phyloP scores from a whole-genome alignment of 2,113 vertebrate species.

The Casuarius casuarius region DNA sequence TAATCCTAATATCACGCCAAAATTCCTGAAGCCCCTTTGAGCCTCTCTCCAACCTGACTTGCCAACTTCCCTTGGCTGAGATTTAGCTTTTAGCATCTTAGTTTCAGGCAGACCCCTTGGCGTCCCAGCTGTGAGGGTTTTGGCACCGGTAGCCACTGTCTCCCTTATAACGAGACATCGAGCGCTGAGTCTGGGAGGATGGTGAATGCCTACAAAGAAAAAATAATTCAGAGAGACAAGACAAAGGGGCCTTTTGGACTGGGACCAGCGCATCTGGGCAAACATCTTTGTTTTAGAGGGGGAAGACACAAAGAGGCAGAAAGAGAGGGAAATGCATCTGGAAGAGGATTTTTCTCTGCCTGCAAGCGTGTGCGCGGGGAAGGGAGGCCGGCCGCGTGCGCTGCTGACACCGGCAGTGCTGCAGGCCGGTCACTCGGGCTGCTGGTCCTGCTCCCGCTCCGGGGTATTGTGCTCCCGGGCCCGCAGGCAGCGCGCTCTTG shows the following conservation, averaged over 20 bases:
- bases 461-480: constrained; percentile 39
- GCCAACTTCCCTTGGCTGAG: background rate
- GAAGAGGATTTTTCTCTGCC: background rate
- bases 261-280: constrained; percentile 43
- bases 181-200: constrained; percentile 14
- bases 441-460: background rate
- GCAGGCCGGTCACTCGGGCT: constrained; percentile 12
- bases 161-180: constrained; percentile 12
- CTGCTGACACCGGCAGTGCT: background rate
- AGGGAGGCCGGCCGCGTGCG: background rate
- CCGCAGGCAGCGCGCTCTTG: background rate
- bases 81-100: constrained; percentile 1
- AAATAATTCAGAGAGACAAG: constrained; percentile 37
- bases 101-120: background rate
- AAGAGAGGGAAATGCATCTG: background rate
- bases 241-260: constrained; percentile 46
- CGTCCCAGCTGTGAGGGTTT: background rate
- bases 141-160: background rate
- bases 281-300: constrained; percentile 12
- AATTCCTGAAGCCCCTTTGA: background rate
- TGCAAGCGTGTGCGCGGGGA: background rate
- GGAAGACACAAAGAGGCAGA: background rate
- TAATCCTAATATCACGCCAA: background rate
- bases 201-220: background rate
- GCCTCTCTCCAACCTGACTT: background rate